Percentiles rank a stretch among this genome's conserved stretches.
Conservation (phyloP, 2,888 invertebrate genomes). For the Oligia strigilis region DNA sequence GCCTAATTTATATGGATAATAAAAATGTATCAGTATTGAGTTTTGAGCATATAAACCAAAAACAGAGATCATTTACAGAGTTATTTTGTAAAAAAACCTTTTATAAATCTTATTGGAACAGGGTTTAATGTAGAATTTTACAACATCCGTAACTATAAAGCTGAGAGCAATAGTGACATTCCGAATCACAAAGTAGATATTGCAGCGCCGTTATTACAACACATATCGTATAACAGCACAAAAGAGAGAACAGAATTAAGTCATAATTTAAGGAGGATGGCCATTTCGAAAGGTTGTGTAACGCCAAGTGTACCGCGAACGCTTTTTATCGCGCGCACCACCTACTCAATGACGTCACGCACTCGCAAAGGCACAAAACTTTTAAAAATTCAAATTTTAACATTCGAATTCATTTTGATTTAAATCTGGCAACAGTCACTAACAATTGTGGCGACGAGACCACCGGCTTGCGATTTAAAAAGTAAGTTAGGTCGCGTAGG, state of each 20-base stretch:
- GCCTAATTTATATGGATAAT: background rate
- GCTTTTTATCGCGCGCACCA: constrained; percentile 82
- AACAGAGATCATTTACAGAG: constrained; percentile 5
- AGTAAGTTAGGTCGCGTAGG: constrained; percentile 86
- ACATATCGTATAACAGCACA: constrained; percentile 81
- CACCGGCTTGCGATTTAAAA: constrained; percentile 85
- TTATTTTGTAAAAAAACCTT: constrained; percentile 13
- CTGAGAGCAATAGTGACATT: constrained; percentile 70
- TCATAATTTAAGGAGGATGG: constrained; percentile 87
- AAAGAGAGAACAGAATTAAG: constrained; percentile 86
- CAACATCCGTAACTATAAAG: constrained; percentile 59
- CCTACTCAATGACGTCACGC: constrained; percentile 87
- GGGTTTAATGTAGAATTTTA: constrained; percentile 52
- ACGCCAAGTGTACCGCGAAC: constrained; percentile 74
- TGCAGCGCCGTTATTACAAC: constrained; percentile 81
- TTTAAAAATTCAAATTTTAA: constrained; percentile 69
- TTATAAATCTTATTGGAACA: constrained; percentile 12
- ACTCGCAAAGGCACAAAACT: constrained; percentile 70
- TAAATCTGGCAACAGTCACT: constrained; percentile 69
- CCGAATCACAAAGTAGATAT: constrained; percentile 74
- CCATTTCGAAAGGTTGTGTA: constrained; percentile 84
- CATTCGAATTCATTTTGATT: constrained; percentile 67
- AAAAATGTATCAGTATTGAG: constrained; percentile 39
- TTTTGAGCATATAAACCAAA: constrained; percentile 16
- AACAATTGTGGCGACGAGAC: constrained; percentile 82